Evolutionary conservation across 2,113 vertebrate species (phyloP).

Genomic region (Todiramphus saurophagus): DNA sequence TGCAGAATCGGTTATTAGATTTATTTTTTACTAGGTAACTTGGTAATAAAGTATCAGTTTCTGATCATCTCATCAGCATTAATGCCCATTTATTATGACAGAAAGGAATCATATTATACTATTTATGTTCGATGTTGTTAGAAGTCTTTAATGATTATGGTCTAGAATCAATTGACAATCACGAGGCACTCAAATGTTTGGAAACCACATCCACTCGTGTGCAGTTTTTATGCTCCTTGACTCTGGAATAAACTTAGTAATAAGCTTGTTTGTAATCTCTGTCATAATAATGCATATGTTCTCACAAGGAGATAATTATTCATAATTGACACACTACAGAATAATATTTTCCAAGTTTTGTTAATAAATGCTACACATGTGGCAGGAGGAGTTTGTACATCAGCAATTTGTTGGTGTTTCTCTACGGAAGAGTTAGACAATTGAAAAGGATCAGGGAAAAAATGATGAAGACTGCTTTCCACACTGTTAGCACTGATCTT

Average conservation of each 20-base stretch:
- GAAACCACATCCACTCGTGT: neutral
- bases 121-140: neutral
- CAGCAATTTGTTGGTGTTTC: fast-evolving
- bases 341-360: neutral
- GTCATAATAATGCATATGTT: neutral
- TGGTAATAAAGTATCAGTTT: neutral
- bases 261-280: neutral
- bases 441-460: neutral
- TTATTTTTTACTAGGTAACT: neutral
- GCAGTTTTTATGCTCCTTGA: neutral
- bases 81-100: neutral
- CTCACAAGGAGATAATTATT: neutral
- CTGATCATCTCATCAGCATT: neutral
- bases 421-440: neutral
- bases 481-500: neutral
- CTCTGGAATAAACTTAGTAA: neutral
- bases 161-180: neutral
- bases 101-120: neutral
- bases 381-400: neutral
- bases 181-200: neutral
- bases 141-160: neutral
- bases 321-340: neutral
- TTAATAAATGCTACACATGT: neutral
- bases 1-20: neutral
- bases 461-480: neutral